Percentiles rank a stretch among this genome's conserved stretches.
phyloP scores from a whole-genome alignment of 2,113 vertebrate genomes.

The Strix uralensis region DNA sequence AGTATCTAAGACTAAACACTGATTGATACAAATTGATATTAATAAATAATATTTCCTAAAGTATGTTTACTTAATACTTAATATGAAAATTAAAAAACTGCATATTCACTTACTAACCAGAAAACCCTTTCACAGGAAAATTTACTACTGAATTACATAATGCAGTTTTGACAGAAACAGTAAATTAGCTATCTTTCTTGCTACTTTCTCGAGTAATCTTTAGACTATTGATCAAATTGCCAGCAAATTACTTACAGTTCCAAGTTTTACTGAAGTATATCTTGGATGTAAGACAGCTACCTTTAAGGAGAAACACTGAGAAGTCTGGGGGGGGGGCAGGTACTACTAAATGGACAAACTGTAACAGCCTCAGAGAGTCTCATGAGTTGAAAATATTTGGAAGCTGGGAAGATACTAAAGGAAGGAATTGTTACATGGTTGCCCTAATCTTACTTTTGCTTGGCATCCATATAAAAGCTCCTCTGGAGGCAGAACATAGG shows the following conservation, averaged over 20 bases:
- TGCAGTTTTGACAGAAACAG: neutral
- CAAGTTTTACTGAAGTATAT: neutral
- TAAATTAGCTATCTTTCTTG: neutral
- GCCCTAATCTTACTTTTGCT: neutral
- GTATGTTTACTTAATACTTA: neutral
- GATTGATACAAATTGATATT: neutral
- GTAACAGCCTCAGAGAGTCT: neutral
- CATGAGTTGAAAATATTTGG: neutral
- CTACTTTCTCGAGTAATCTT: neutral
- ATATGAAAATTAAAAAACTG: neutral
- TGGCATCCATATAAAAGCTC: fast-evolving
- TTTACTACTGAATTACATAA: neutral
- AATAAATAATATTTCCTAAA: neutral
- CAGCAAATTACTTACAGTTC: neutral
- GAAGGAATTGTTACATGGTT: neutral
- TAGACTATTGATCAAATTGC: neutral
- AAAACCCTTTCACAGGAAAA: neutral
- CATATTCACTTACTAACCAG: neutral
- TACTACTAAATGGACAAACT: neutral
- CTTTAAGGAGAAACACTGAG: neutral
- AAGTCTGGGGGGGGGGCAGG: fast-evolving
- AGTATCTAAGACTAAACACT: neutral
- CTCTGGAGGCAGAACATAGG: neutral
- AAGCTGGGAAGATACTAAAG: neutral
- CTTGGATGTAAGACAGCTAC: neutral